These are phyloP conservation scores for Nycticebus coucang DNA, from an alignment of 2,113 vertebrate genomes.

Conservation along the genomic window DNA sequence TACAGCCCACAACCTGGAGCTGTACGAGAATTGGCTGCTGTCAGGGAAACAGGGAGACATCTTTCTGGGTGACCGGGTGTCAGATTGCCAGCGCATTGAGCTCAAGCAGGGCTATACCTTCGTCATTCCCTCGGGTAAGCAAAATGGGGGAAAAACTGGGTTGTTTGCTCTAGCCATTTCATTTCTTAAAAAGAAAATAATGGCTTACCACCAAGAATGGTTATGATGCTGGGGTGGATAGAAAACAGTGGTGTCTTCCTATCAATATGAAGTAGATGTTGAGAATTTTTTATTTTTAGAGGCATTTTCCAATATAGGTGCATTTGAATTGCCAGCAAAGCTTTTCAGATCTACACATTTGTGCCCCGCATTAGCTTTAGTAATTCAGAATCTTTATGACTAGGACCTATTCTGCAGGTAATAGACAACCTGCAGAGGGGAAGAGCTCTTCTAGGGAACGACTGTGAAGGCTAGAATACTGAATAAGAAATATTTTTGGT, in stretches of 20 bases:
- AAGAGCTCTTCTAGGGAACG: neutral
- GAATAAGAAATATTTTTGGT: neutral
- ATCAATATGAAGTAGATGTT: neutral
- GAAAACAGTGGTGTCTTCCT: neutral
- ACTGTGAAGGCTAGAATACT: neutral
- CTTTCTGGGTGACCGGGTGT: slow-evolving; percentile 96
- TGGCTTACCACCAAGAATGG: neutral
- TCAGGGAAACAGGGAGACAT: slow-evolving; percentile 99
- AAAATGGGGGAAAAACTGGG: neutral
- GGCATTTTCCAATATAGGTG: neutral
- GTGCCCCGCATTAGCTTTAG: neutral
- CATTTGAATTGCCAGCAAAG: slow-evolving; percentile 12
- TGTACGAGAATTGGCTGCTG: slow-evolving; percentile 99
- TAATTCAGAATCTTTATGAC: neutral
- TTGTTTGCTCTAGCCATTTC: neutral
- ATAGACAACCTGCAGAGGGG: neutral
- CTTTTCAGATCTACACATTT: neutral
- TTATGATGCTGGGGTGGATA: neutral
- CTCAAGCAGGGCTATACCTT: slow-evolving; percentile 98
- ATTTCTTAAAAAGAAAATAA: neutral
- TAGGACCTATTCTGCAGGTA: neutral
- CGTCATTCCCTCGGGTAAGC: slow-evolving; percentile 97
- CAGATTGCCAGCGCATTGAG: slow-evolving; percentile 95
- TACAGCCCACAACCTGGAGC: slow-evolving; percentile 96
- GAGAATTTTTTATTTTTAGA: neutral